Conservation (phyloP, 2,797 vertebrate genomes). For the Sebastes vulpes region DNA sequence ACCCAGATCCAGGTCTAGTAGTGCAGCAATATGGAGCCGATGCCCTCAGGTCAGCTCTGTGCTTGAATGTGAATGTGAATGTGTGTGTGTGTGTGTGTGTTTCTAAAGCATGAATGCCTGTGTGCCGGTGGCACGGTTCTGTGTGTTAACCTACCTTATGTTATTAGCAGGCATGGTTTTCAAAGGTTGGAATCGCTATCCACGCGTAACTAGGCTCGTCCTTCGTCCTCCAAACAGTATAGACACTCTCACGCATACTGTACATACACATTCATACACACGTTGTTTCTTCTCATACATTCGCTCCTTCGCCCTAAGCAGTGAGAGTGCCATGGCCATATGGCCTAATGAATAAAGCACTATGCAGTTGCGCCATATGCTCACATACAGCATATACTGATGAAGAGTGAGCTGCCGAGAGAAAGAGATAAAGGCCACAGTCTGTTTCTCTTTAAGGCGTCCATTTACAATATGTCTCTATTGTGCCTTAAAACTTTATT, state of each 20-base stretch:
- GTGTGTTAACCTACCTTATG: constrained; percentile 40
- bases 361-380: constrained; percentile 74
- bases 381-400: constrained; percentile 52
- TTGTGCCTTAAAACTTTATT: constrained; percentile 5
- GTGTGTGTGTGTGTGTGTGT: constrained; percentile 1
- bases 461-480: neutral
- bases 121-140: constrained; percentile 32
- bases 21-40: constrained; percentile 95
- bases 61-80: constrained; percentile 24
- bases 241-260: constrained; percentile 17
- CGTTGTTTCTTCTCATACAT: constrained; percentile 39
- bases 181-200: constrained; percentile 35
- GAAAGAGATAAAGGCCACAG: constrained; percentile 7
- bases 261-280: constrained; percentile 21
- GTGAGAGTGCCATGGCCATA: constrained; percentile 66
- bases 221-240: constrained; percentile 14
- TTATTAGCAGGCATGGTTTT: constrained; percentile 31
- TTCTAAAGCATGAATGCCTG: constrained; percentile 44
- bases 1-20: constrained; percentile 91
- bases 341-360: constrained; percentile 84
- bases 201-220: constrained; percentile 5
- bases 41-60: constrained; percentile 91
- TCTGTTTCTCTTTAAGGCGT: constrained; percentile 10
- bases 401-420: constrained; percentile 20
- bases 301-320: constrained; percentile 64